Conservation (phyloP, 1,140 invertebrate species). For the Dinothrombium tinctorium region DNA sequence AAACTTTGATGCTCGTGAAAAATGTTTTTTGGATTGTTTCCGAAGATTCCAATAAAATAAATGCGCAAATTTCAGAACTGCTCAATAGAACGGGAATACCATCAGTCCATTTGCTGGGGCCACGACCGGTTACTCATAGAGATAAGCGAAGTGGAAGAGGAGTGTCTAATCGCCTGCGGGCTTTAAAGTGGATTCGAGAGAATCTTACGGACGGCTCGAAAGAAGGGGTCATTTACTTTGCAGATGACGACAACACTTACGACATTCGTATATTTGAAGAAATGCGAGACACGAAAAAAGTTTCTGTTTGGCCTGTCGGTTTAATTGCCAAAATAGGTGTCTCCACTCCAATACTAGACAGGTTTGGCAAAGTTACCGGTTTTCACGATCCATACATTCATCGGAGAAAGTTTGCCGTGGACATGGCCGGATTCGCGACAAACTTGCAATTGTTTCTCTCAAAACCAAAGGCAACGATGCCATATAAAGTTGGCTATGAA, state of each 20-base stretch:
- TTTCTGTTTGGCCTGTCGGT: conserved; percentile 76
- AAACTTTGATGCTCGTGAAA: conserved; percentile 64
- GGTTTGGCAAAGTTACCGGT: conserved; percentile 37
- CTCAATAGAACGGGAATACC: conserved; percentile 37
- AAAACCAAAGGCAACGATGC: conserved; percentile 43
- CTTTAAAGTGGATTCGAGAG: conserved; percentile 53
- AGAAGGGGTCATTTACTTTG: conserved; percentile 74
- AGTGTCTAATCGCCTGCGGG: conserved; percentile 72
- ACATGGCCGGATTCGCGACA: conserved; percentile 81
- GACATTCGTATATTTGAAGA: conserved; percentile 60
- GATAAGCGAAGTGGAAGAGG: conserved; percentile 30
- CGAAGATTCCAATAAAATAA: conserved; percentile 45
- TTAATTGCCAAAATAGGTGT: conserved; percentile 44
- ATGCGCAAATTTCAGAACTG: conserved; percentile 32
- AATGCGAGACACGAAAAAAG: conserved; percentile 52
- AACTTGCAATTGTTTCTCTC: conserved; percentile 34
- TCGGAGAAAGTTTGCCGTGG: conserved; percentile 57
- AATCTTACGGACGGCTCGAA: conserved; percentile 31
- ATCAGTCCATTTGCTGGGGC: conserved; percentile 43
- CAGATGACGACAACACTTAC: conserved; percentile 92
- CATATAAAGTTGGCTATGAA: conserved; percentile 47
- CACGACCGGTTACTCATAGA: conserved; percentile 41
- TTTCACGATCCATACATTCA: conserved; percentile 66
- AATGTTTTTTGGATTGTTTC: conserved; percentile 74
- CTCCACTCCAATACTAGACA: conserved; percentile 42